These are phyloP conservation scores for Stegodyphus mimosarum DNA, from an alignment of 1,140 invertebrate species.

Conservation along the genomic window DNA sequence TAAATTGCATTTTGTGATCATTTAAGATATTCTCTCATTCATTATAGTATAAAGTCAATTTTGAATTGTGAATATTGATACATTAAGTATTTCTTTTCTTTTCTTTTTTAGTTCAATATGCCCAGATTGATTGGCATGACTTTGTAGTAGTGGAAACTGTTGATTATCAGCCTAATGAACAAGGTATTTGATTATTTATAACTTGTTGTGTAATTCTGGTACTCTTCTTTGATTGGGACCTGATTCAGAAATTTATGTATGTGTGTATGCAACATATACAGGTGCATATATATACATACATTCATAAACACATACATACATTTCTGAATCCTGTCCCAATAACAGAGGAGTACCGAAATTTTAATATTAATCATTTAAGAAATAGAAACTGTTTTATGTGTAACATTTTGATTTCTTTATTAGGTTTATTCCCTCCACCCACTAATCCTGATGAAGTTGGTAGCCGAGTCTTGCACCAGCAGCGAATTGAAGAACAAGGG, in stretches of 20 bases:
- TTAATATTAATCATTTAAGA: background rate
- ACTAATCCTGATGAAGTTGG: slow-evolving; percentile 98
- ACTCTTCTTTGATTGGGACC: background rate
- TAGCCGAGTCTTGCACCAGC: slow-evolving; percentile 88
- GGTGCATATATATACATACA: too few relatives aligned
- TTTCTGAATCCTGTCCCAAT: too few relatives aligned
- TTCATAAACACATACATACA: too few relatives aligned
- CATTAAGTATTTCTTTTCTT: background rate
- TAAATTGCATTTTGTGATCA: too few relatives aligned
- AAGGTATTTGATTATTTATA: slow-evolving; percentile 74
- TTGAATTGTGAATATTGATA: too few relatives aligned
- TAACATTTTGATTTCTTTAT: background rate
- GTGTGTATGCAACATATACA: background rate
- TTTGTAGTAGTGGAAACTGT: slow-evolving; percentile 99
- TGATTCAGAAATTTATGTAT: background rate
- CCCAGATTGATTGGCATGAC: slow-evolving; percentile 99
- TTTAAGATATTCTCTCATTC: too few relatives aligned
- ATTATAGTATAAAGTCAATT: too few relatives aligned
- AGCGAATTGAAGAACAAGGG: slow-evolving; percentile 69
- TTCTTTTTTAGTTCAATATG: slow-evolving; percentile 82
- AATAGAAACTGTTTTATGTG: background rate
- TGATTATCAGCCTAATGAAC: slow-evolving; percentile 97
- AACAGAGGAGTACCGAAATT: too few relatives aligned
- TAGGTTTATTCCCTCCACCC: slow-evolving; percentile 86
- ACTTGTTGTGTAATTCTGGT: background rate